Evolutionary conservation across 2,888 invertebrate genomes (phyloP).

Genomic region (Nysson spinosus): DNA sequence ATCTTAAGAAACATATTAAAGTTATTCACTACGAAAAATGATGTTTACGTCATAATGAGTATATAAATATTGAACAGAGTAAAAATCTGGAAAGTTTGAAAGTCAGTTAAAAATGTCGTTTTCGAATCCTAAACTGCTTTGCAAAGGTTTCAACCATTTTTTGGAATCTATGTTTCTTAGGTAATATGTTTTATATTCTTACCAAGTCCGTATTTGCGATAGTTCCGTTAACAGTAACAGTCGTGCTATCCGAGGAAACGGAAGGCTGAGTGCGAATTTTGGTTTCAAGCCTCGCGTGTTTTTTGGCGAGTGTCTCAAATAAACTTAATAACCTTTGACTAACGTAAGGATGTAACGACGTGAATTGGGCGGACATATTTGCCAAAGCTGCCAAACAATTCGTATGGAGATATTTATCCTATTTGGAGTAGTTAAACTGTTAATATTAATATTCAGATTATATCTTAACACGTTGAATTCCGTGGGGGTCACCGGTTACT

Average conservation of each 20-base stretch:
- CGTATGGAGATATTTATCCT: conserved; percentile 98
- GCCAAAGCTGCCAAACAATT: conserved; percentile 99
- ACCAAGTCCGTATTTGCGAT: conserved; percentile 67
- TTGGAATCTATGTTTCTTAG: too few species aligned
- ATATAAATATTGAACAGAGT: too few species aligned
- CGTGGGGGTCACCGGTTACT: too few species aligned
- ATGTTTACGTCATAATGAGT: too few species aligned
- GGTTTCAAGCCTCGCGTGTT: conserved; percentile 84
- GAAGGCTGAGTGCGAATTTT: conserved; percentile 63
- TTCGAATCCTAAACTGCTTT: too few species aligned
- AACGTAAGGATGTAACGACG: conserved; percentile 95
- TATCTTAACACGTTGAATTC: too few species aligned
- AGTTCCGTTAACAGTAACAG: conserved; percentile 62
- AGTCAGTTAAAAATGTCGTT: too few species aligned
- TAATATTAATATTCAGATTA: too few species aligned
- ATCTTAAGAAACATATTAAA: too few species aligned
- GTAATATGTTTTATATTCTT: conserved; percentile 21
- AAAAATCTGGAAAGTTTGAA: too few species aligned
- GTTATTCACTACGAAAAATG: too few species aligned
- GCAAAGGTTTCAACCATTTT: too few species aligned
- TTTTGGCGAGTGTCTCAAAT: conserved; percentile 93
- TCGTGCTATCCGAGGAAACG: conserved; percentile 50
- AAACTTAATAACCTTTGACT: conserved; percentile 95
- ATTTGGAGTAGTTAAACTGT: conserved; percentile 46
- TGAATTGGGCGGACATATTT: conserved; percentile 97